These are phyloP conservation scores for Leptinotarsa peninsularis DNA, from an alignment of 2,888 invertebrate species.

Conservation along the genomic window DNA sequence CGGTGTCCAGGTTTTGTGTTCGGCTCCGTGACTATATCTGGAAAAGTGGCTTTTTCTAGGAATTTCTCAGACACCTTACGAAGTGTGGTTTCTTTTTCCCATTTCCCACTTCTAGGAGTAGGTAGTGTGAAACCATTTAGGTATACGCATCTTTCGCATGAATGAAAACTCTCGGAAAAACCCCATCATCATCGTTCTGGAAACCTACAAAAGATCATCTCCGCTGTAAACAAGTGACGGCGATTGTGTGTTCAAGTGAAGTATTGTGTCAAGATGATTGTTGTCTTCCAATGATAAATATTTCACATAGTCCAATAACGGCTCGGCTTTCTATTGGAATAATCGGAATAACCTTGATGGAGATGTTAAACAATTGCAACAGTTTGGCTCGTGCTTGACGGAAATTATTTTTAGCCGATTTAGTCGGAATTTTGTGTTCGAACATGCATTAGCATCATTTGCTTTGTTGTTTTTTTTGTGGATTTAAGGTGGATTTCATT, in stretches of 20 bases:
- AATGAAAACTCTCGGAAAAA: conserved; percentile 18
- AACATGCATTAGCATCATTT: too few relatives aligned
- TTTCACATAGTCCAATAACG: neutral
- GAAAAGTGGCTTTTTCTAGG: neutral
- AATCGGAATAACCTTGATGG: conserved; percentile 22
- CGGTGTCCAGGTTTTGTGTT: too few relatives aligned
- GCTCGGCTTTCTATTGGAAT: conserved; percentile 11
- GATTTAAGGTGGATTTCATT: too few relatives aligned
- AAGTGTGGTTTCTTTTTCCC: neutral
- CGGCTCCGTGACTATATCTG: too few relatives aligned
- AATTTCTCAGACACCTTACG: neutral
- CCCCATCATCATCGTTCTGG: conserved; percentile 12
- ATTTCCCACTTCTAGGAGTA: too few relatives aligned
- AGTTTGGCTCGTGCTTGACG: conserved; percentile 9
- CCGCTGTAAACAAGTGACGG: conserved; percentile 28
- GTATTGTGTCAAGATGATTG: conserved; percentile 14
- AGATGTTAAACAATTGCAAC: conserved; percentile 1
- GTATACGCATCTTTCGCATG: neutral
- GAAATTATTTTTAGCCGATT: conserved; percentile 1
- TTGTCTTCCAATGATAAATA: conserved; percentile 19
- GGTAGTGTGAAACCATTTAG: neutral
- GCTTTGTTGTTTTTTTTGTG: too few relatives aligned
- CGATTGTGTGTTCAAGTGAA: conserved; percentile 19
- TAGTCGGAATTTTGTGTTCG: neutral
- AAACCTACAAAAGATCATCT: conserved; percentile 19